Percentiles rank a stretch among this genome's conserved stretches.
phyloP scores from a whole-genome alignment of 1,140 invertebrate genomes.

The Drosophila tani region DNA sequence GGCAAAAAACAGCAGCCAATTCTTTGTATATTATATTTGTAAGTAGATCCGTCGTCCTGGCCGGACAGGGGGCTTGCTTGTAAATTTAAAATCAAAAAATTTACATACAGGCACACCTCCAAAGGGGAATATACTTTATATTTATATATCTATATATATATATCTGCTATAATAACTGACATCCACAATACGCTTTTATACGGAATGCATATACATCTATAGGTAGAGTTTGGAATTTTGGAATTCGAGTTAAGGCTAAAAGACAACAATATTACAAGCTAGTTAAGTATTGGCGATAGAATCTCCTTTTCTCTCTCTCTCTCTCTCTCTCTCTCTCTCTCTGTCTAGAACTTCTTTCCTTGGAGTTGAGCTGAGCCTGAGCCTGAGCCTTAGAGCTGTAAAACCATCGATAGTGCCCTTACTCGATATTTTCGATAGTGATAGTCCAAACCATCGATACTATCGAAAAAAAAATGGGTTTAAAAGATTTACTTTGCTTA shows the following conservation, averaged over 20 bases:
- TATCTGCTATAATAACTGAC: slow-evolving; percentile 57
- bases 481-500: too few relatives aligned
- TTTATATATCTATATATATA: slow-evolving; percentile 18
- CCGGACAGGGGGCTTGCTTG: slow-evolving; percentile 18
- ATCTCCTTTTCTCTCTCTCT: slow-evolving; percentile 18
- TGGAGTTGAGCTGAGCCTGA: slow-evolving; percentile 14
- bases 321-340: slow-evolving; percentile 15
- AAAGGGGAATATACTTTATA: slow-evolving; percentile 10
- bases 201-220: slow-evolving; percentile 52
- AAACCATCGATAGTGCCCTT: too few relatives aligned
- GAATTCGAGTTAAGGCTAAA: slow-evolving; percentile 50
- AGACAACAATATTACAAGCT: slow-evolving; percentile 66
- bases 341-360: slow-evolving; percentile 1
- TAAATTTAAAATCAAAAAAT: slow-evolving; percentile 72
- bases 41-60: slow-evolving; percentile 8
- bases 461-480: too few relatives aligned
- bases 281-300: slow-evolving; percentile 80
- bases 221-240: slow-evolving; percentile 23
- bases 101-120: slow-evolving; percentile 29
- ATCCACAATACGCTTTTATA: slow-evolving; percentile 45
- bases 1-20: slow-evolving; percentile 47
- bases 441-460: too few relatives aligned
- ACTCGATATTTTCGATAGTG: too few relatives aligned
- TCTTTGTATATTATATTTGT: slow-evolving; percentile 38
- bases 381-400: too few relatives aligned